These are phyloP conservation scores for Cerceris ruficornis DNA, from an alignment of 2,888 invertebrate species.

Conservation along the genomic window DNA sequence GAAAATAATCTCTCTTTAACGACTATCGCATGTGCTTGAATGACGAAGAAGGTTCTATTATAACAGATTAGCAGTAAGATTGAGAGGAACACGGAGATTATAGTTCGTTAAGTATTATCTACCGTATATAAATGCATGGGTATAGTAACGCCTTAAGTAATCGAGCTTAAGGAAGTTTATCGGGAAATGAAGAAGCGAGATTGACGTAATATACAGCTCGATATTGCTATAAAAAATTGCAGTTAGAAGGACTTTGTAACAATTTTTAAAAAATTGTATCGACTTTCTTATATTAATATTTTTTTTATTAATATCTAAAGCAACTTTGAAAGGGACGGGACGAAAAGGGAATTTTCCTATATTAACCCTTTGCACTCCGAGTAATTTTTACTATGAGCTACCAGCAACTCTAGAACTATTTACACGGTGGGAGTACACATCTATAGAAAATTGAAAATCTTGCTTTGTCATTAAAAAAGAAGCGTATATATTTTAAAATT, in stretches of 20 bases:
- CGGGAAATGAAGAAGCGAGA: background rate
- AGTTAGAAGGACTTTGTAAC: background rate
- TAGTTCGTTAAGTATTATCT: conserved; percentile 35
- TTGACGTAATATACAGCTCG: background rate
- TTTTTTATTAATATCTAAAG: no score
- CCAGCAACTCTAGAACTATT: no score
- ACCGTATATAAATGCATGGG: conserved; percentile 14
- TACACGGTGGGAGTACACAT: no score
- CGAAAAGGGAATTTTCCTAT: no score
- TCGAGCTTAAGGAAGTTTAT: background rate
- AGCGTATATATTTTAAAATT: no score
- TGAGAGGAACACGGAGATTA: conserved; percentile 23
- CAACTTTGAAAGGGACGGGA: no score
- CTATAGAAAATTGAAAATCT: no score
- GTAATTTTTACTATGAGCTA: no score
- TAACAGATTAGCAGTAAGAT: conserved; percentile 21
- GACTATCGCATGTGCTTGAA: conserved; percentile 22
- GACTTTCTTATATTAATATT: no score
- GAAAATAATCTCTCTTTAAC: conserved; percentile 23
- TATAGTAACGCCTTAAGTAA: background rate
- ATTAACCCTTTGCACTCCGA: no score
- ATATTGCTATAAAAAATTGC: background rate
- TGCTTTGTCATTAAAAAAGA: no score
- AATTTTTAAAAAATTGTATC: no score
- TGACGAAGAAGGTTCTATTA: conserved; percentile 32